phyloP scores from a whole-genome alignment of 2,113 vertebrate species.

The Antechinus stuartii region DNA sequence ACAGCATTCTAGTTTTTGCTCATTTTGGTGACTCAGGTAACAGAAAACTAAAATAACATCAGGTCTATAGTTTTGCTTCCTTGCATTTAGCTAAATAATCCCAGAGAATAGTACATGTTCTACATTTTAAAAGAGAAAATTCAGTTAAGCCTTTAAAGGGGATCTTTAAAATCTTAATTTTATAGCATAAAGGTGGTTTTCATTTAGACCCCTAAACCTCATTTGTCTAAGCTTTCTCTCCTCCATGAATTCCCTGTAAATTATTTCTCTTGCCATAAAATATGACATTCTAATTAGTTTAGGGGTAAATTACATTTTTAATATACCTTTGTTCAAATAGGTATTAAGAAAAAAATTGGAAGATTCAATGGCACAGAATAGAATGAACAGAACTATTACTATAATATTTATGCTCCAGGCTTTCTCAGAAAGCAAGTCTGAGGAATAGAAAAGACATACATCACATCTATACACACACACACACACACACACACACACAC shows the following conservation, averaged over 20 bases:
- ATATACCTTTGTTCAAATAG: conserved; percentile 25
- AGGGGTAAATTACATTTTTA: neutral
- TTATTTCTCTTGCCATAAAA: neutral
- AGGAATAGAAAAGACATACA: neutral
- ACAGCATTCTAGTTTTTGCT: neutral
- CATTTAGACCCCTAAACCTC: neutral
- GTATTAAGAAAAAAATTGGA: neutral
- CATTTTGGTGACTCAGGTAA: neutral
- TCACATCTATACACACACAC: neutral
- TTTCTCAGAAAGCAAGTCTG: neutral
- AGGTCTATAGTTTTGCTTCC: too few species aligned
- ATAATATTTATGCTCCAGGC: neutral
- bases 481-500: neutral
- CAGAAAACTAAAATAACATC: neutral
- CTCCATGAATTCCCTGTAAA: neutral
- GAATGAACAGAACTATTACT: neutral
- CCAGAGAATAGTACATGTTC: conserved; percentile 8
- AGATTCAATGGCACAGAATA: neutral
- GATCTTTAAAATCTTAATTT: neutral
- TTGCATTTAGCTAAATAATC: conserved; percentile 8
- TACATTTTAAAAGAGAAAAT: conserved; percentile 36
- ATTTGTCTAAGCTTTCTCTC: neutral
- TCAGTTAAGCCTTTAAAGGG: conserved; percentile 1
- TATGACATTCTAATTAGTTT: neutral
- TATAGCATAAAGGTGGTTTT: neutral